Evolutionary conservation across 2,888 invertebrate genomes (phyloP).

Genomic region (Hecatera dysodea): DNA sequence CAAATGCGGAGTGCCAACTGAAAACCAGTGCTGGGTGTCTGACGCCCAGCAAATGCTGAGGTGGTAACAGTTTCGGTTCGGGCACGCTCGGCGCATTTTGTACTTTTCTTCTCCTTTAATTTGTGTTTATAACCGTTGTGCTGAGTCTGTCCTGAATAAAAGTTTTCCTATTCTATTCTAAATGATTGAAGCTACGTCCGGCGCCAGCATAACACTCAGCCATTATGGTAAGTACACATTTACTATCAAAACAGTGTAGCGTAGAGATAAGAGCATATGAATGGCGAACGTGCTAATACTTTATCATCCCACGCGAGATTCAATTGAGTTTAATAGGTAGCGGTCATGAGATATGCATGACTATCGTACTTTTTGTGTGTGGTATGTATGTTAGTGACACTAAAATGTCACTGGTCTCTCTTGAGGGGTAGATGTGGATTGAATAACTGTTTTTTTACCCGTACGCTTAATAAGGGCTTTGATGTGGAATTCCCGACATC

Average conservation of each 20-base stretch:
- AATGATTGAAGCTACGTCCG: not conserved
- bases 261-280: constrained; percentile 54
- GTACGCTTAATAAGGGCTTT: not conserved
- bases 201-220: not conserved
- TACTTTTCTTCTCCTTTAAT: too few relatives aligned
- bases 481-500: not conserved
- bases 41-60: too few relatives aligned
- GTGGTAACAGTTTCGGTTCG: too few relatives aligned
- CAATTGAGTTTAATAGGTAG: constrained; percentile 41
- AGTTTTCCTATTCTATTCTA: too few relatives aligned
- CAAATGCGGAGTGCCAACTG: too few relatives aligned
- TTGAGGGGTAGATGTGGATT: too few relatives aligned
- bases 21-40: too few relatives aligned
- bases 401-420: not conserved
- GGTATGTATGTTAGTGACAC: not conserved
- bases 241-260: constrained; percentile 57
- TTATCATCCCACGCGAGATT: constrained; percentile 50
- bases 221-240: constrained; percentile 39
- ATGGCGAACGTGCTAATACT: constrained; percentile 36
- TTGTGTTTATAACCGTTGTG: too few relatives aligned
- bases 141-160: too few relatives aligned
- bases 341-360: constrained; percentile 14
- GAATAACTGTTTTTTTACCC: too few relatives aligned
- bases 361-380: not conserved
- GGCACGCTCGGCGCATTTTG: too few relatives aligned